Percentiles rank a stretch among this genome's conserved stretches.
These are phyloP conservation scores for Eurytoma californica DNA, from an alignment of 2,888 invertebrate genomes.

Conservation along the genomic window DNA sequence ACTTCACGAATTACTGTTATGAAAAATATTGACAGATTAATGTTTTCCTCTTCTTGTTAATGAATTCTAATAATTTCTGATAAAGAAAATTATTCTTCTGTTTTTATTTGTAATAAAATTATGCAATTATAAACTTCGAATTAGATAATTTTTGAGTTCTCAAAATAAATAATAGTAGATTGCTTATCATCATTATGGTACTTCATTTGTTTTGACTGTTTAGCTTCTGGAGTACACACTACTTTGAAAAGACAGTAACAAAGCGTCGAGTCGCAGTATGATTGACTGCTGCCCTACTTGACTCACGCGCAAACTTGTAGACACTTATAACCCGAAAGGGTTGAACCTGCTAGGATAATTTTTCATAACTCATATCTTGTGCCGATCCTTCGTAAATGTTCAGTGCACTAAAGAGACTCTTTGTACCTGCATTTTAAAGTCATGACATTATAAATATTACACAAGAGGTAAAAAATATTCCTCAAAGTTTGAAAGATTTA, in stretches of 20 bases:
- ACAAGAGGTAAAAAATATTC: too few relatives aligned
- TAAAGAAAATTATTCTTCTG: too few relatives aligned
- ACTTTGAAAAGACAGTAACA: conserved; percentile 37
- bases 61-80: too few relatives aligned
- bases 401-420: not conserved
- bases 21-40: too few relatives aligned
- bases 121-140: too few relatives aligned
- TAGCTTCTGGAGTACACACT: conserved; percentile 9
- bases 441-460: too few relatives aligned
- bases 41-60: too few relatives aligned
- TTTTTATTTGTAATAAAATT: too few relatives aligned
- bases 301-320: conserved; percentile 19
- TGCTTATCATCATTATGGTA: not conserved
- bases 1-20: too few relatives aligned
- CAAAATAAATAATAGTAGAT: not conserved
- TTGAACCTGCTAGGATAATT: conserved; percentile 11
- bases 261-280: conserved; percentile 34
- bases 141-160: not conserved
- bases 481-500: too few relatives aligned
- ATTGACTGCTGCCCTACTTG: conserved; percentile 49
- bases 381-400: not conserved
- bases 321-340: conserved; percentile 29
- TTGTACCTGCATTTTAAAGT: not conserved
- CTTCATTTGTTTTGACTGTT: conserved; percentile 19
- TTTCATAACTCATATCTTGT: conserved; percentile 9